phyloP scores from a whole-genome alignment of 2,113 vertebrate species.

The Eonycteris spelaea region DNA sequence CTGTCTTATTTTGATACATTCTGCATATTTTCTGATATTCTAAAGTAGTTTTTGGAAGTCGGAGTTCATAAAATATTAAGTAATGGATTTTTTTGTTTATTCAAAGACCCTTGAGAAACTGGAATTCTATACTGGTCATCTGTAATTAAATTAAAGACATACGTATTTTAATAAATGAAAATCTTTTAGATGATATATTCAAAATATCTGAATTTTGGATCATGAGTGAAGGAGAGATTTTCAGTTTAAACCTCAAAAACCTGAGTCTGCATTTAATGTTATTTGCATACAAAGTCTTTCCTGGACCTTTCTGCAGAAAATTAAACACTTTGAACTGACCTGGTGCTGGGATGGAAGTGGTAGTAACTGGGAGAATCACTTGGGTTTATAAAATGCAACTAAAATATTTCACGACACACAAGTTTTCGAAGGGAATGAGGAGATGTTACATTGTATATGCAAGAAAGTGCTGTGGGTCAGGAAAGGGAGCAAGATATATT shows the following conservation, averaged over 20 bases:
- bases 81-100: conserved; percentile 25
- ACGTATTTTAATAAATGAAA: background rate
- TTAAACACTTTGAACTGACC: background rate
- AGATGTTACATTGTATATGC: background rate
- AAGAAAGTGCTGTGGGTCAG: background rate
- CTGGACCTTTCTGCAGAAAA: conserved; percentile 14
- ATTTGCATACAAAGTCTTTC: background rate
- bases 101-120: background rate
- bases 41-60: background rate
- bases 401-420: background rate
- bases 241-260: background rate
- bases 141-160: conserved; percentile 23
- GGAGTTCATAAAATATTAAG: conserved; percentile 34
- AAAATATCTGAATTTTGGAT: conserved; percentile 5
- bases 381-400: background rate
- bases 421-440: background rate
- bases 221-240: conserved; percentile 17
- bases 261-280: background rate
- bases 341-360: background rate
- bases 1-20: background rate
- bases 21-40: conserved; percentile 31
- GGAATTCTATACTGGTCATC: background rate
- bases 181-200: background rate
- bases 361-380: background rate
- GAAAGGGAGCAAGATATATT: background rate